phyloP scores from a whole-genome alignment of 1,140 invertebrate species.

The Euura saliciscinereae region DNA sequence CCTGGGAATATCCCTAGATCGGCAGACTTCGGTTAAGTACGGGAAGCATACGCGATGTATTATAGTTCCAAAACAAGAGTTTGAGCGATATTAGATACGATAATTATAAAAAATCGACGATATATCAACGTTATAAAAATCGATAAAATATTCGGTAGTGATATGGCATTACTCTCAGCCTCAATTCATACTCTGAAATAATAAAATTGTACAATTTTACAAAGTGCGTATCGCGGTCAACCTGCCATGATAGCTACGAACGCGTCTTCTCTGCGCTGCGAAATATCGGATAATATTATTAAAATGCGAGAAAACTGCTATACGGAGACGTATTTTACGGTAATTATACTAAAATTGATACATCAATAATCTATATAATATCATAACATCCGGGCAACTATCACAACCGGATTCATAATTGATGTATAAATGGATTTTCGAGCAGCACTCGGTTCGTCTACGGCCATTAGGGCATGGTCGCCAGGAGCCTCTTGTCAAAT shows the following conservation, averaged over 20 bases:
- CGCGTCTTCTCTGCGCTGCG: slow-evolving; percentile 43
- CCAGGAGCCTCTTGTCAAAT: slow-evolving; percentile 35
- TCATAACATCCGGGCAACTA: not conserved
- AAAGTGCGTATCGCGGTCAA: slow-evolving; percentile 33
- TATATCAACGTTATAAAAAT: no score
- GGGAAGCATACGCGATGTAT: slow-evolving; percentile 35
- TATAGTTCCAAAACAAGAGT: slow-evolving; percentile 40
- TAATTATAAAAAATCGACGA: not conserved
- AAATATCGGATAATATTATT: slow-evolving; percentile 38
- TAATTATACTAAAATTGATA: slow-evolving; percentile 28
- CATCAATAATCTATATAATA: not conserved
- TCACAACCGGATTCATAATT: not conserved
- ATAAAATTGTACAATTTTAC: slow-evolving; percentile 13
- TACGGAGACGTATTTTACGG: slow-evolving; percentile 42
- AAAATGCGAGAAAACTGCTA: slow-evolving; percentile 43
- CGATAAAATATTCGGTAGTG: no score
- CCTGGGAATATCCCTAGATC: slow-evolving; percentile 29
- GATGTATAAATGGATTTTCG: not conserved
- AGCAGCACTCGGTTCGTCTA: slow-evolving; percentile 29
- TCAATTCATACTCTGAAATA: slow-evolving; percentile 19
- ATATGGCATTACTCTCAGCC: no score
- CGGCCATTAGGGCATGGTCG: slow-evolving; percentile 48
- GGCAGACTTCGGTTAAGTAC: slow-evolving; percentile 25
- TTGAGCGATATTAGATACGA: slow-evolving; percentile 7
- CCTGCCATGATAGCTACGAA: slow-evolving; percentile 52